Evolutionary conservation across 2,113 vertebrate species (phyloP).

Genomic region (Lagenorhynchus albirostris): DNA sequence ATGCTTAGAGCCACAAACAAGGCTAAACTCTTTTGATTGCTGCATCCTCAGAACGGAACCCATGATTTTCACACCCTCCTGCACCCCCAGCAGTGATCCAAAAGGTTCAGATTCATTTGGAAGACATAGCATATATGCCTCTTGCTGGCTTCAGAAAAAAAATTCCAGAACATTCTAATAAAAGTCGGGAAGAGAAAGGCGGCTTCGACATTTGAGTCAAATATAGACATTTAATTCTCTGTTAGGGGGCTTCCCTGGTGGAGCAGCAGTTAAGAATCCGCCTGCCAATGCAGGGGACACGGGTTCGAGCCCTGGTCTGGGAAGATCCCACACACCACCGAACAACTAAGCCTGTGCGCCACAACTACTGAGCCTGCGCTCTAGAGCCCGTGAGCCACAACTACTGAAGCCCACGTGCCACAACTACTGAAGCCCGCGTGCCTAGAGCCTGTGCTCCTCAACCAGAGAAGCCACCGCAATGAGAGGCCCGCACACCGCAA

Average conservation of each 20-base stretch:
- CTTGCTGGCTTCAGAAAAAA: neutral
- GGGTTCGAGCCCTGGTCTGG: no score
- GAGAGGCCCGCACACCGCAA: no score
- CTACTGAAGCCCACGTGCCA: no score
- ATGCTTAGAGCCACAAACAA: neutral
- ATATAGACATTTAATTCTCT: slow-evolving; percentile 56
- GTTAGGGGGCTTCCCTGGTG: neutral
- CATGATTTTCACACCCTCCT: neutral
- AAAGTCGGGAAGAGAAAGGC: slow-evolving; percentile 13
- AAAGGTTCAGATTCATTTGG: neutral
- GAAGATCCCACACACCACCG: no score
- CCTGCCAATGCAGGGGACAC: no score
- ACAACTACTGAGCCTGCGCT: no score
- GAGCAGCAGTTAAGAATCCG: no score
- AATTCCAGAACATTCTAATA: neutral
- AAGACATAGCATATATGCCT: neutral
- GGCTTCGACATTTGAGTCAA: slow-evolving; percentile 32
- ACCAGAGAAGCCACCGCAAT: no score
- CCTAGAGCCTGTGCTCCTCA: no score
- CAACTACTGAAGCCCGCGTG: no score
- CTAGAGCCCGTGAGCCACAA: no score
- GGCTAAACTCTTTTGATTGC: neutral
- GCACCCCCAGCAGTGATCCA: neutral
- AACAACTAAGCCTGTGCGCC: no score
- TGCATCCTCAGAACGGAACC: neutral